Evolutionary conservation across 2,797 vertebrate species (phyloP).

Genomic region (Chiloscyllium punctatum): DNA sequence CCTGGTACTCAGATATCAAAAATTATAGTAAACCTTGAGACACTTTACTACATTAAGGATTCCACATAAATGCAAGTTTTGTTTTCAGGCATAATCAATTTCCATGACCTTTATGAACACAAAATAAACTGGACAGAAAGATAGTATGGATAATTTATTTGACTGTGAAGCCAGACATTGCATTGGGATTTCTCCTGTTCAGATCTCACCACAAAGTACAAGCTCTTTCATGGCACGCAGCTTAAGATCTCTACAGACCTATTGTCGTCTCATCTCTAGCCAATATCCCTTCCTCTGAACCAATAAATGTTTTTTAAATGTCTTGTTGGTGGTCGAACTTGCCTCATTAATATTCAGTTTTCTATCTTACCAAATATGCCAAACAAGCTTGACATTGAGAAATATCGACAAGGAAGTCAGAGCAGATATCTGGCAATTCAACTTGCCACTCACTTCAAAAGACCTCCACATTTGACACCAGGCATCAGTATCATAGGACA

Average conservation of each 20-base stretch:
- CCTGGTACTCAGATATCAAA: neutral
- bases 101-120: neutral
- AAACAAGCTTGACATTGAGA: no score
- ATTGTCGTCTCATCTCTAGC: neutral
- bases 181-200: neutral
- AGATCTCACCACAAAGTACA: neutral
- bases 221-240: neutral
- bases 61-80: neutral
- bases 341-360: no score
- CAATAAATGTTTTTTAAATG: neutral
- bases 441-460: no score
- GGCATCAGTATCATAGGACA: no score
- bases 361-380: no score
- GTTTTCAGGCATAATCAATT: neutral
- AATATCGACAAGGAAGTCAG: no score
- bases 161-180: neutral
- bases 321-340: no score
- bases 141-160: neutral
- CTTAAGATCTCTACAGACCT: neutral
- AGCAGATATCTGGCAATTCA: no score
- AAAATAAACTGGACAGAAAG: neutral
- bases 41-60: neutral
- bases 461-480: no score
- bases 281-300: neutral
- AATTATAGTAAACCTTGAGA: neutral